Percentiles rank a stretch among this genome's conserved stretches.
These are phyloP conservation scores for Drosophila rhopaloa DNA, from an alignment of 1,140 invertebrate genomes.

Conservation along the genomic window DNA sequence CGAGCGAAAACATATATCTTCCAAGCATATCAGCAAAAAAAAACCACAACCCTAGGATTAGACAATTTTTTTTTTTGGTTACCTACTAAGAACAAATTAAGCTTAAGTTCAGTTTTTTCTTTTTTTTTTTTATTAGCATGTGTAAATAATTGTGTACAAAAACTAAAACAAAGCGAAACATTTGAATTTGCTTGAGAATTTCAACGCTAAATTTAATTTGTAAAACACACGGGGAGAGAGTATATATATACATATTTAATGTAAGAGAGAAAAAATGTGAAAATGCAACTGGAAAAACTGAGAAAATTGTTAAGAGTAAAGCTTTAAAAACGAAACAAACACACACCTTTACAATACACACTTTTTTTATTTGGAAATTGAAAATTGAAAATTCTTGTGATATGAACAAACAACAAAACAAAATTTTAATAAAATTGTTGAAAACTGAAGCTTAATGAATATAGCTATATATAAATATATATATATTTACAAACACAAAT, in stretches of 20 bases:
- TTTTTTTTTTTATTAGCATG: conserved; percentile 21
- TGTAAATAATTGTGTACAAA: conserved; percentile 38
- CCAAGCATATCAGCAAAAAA: conserved; percentile 59
- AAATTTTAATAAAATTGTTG: conserved; percentile 63
- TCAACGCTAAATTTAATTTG: conserved; percentile 28
- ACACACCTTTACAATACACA: conserved; percentile 44
- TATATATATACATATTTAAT: no score
- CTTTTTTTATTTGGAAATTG: conserved; percentile 52
- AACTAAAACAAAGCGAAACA: conserved; percentile 44
- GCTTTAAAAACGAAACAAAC: conserved; percentile 43
- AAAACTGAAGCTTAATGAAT: conserved; percentile 59
- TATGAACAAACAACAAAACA: conserved; percentile 71
- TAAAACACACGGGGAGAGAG: not conserved
- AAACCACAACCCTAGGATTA: conserved; percentile 9
- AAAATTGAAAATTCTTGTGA: conserved; percentile 81
- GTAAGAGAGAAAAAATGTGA: conserved; percentile 23
- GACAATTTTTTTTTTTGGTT: conserved; percentile 50
- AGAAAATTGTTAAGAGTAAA: conserved; percentile 59
- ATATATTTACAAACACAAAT: conserved; percentile 32
- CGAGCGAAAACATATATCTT: conserved; percentile 36
- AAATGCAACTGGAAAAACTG: conserved; percentile 51
- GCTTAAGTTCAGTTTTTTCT: conserved; percentile 36
- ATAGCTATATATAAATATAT: conserved; percentile 36
- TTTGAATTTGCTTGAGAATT: conserved; percentile 51
- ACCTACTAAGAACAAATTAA: conserved; percentile 65